Percentiles rank a stretch among this genome's conserved stretches.
phyloP scores from a whole-genome alignment of 2,797 vertebrate species.

The Muscicapa comitata region DNA sequence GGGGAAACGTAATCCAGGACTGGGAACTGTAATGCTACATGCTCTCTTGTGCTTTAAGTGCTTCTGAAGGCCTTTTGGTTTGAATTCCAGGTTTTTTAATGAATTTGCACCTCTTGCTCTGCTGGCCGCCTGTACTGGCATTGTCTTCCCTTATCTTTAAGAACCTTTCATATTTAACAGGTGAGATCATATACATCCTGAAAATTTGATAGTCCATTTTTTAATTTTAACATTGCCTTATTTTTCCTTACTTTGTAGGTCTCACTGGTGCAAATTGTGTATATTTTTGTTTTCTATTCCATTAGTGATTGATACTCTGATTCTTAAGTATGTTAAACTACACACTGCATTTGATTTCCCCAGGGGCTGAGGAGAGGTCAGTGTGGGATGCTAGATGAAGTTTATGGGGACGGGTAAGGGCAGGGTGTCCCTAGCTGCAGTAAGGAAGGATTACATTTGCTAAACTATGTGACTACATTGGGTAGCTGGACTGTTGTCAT shows the following conservation, averaged over 20 bases:
- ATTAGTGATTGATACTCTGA: neutral
- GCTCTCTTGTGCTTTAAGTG: neutral
- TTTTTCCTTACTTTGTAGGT: neutral
- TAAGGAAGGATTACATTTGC: neutral
- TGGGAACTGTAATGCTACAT: neutral
- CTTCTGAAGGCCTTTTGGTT: neutral
- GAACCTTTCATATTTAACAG: neutral
- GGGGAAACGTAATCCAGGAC: slow-evolving; percentile 21
- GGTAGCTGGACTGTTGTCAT: neutral
- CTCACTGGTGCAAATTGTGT: neutral
- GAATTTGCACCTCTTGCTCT: neutral
- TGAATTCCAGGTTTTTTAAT: neutral
- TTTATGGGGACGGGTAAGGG: neutral
- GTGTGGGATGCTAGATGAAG: neutral
- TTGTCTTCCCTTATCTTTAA: neutral
- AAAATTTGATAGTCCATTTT: neutral
- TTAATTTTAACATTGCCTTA: neutral
- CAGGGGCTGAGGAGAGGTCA: neutral
- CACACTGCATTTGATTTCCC: rapidly evolving
- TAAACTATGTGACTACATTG: neutral
- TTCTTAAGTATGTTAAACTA: neutral
- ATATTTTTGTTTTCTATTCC: neutral
- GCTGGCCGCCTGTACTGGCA: neutral
- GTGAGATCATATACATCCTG: neutral
- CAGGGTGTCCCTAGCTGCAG: neutral